These are phyloP conservation scores for Lutra lutra DNA, from an alignment of 2,797 vertebrate genomes.

Conservation along the genomic window DNA sequence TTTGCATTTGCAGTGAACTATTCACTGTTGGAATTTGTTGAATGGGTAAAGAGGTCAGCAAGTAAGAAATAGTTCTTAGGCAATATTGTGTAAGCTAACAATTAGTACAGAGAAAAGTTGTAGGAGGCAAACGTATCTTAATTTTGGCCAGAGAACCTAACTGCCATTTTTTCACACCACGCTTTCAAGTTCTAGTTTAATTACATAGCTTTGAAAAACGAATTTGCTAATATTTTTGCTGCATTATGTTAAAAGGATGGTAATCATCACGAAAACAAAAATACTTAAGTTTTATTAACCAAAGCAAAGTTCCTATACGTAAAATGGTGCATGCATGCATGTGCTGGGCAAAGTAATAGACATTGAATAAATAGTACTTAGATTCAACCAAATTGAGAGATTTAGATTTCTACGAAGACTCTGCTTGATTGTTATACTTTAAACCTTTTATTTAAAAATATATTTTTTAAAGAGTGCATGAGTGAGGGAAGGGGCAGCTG, in stretches of 20 bases:
- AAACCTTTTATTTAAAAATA: not conserved
- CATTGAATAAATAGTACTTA: not conserved
- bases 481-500: not conserved
- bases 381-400: not conserved
- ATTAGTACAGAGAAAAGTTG: not conserved
- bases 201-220: not conserved
- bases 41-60: not conserved
- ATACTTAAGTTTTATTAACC: conserved; percentile 11
- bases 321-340: not conserved
- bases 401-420: not conserved
- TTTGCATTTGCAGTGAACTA: not conserved
- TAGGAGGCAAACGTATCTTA: not conserved
- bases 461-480: not conserved
- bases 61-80: not conserved
- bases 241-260: not conserved
- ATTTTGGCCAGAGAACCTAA: not conserved
- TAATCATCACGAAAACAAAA: not conserved
- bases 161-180: not conserved
- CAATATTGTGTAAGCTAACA: not conserved
- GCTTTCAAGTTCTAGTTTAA: conserved; percentile 7
- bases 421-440: not conserved
- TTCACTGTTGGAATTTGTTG: conserved; percentile 6
- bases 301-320: not conserved
- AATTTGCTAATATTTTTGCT: conserved; percentile 30
- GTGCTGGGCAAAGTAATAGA: not conserved